Evolutionary conservation across 2,888 invertebrate species (phyloP), one percentile per base, ranked within the genome.

Genomic region (Temnothorax ravouxi): DNA sequence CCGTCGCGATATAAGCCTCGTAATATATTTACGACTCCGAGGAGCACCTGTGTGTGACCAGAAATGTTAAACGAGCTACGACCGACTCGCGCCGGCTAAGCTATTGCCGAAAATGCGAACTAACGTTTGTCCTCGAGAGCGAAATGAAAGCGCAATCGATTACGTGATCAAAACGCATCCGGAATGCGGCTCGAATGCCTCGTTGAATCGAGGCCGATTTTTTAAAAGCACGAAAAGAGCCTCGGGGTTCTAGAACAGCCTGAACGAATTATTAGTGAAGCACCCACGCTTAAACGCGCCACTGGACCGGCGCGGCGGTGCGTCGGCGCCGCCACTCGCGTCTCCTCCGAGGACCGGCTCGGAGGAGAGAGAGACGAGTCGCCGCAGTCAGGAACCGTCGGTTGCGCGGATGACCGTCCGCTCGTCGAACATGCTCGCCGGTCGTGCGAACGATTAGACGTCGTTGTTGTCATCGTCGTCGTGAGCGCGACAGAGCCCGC

Each of bases 281-380:
- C 79, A 38, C 79, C 79, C 59, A 80, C 79, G 59, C 54, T 44
- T 59, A 38, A 47, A 71, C 56, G 77, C 79, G 79, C 74, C 54
- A 80, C 79, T 80, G 79, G 47, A 47, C n/a, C 52, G 54, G 25
- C 41, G 67, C 52, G 54, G 25, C 41, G 67, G 41, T 75, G 75
- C 75, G 82, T 82, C 61, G 82, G 81, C 77, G 66, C 25, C 50
- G 38, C 54, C 52, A 66, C 25, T 79, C 79, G 83, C 83, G 47
- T 77, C 56, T 76, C 59, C 9, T 50, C 50, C 66, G 82, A 67
- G 25, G 18, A n/a, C 18, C 47, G 25, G 59, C 66, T 84, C 89
- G 72, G 29, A 25, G 41, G 41, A 72, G 29, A 84, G 79, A 88
- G 44, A 66, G 61, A 66, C 81, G 85, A 86, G 86, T 47, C 79